Evolutionary conservation across 2,888 invertebrate species (phyloP).

Genomic region (Melanargia galathea): DNA sequence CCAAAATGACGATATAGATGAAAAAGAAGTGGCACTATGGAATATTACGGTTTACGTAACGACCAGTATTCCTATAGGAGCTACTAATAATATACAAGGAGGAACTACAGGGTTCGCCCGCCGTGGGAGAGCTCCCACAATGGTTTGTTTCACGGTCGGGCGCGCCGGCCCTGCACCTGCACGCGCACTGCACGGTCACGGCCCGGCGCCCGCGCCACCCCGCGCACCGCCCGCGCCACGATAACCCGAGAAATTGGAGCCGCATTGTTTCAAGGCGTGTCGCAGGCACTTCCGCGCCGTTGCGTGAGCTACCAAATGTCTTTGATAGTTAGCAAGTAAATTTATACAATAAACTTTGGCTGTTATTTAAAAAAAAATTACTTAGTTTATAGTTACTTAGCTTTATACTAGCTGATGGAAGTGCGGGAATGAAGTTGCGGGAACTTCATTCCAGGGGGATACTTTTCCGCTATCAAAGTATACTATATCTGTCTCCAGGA

Average conservation of each 20-base stretch:
- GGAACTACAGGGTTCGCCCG: not conserved
- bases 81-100: no score
- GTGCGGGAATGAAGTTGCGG: no score
- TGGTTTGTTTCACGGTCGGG: conserved; percentile 45
- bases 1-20: no score
- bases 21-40: no score
- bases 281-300: not conserved
- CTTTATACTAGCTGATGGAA: no score
- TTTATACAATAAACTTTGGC: not conserved
- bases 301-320: not conserved
- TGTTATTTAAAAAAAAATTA: no score
- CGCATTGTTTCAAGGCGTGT: conserved; percentile 12
- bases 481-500: no score
- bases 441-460: no score
- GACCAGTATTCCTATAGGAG: not conserved
- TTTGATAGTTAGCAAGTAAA: not conserved
- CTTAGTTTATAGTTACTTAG: no score
- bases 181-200: conserved; percentile 35
- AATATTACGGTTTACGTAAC: not conserved
- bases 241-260: conserved; percentile 29
- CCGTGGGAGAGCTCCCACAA: conserved; percentile 15
- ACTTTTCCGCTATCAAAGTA: no score
- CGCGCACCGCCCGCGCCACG: no score
- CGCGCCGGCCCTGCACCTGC: conserved; percentile 42
- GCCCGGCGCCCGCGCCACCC: conserved; percentile 41